These are phyloP conservation scores for Melanotaenia nigrans DNA, from an alignment of 2,797 vertebrate species.

Conservation along the genomic window DNA sequence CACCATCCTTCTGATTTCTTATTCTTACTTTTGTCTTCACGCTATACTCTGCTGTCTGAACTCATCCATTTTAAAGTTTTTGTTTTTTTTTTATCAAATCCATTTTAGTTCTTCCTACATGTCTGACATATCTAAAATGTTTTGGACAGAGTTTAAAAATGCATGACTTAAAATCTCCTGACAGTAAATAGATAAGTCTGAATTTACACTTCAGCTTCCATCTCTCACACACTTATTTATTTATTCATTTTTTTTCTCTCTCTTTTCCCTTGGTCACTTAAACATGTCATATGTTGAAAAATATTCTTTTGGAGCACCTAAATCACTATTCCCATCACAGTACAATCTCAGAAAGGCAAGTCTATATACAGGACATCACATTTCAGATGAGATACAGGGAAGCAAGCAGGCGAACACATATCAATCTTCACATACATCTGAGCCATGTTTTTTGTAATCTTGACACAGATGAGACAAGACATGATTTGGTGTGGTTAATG, in stretches of 20 bases:
- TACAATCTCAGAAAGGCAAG: constrained; percentile 9
- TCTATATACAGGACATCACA: constrained; percentile 1
- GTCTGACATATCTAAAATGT: constrained; percentile 6
- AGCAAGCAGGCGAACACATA: constrained; percentile 23
- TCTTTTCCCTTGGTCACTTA: background rate
- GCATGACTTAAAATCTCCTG: constrained; percentile 12
- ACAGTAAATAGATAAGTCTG: constrained; percentile 14
- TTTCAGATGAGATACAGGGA: constrained; percentile 32
- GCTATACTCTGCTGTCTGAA: constrained; percentile 11
- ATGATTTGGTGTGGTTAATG: constrained; percentile 58
- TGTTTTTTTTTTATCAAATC: background rate
- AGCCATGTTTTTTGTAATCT: constrained; percentile 55
- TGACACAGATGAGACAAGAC: constrained; percentile 48
- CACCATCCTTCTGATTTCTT: constrained; percentile 15
- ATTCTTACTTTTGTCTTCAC: constrained; percentile 14
- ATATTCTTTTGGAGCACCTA: constrained; percentile 13
- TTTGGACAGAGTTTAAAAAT: constrained; percentile 13
- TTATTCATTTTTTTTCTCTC: background rate
- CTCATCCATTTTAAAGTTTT: background rate
- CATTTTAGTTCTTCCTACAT: constrained; percentile 18
- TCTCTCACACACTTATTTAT: background rate
- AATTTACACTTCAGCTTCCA: constrained; percentile 13
- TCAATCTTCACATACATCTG: constrained; percentile 31
- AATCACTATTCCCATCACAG: constrained; percentile 29
- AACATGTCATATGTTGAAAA: constrained; percentile 23